Conservation (phyloP, 2,797 vertebrate genomes). For the Sarcophilus harrisii region DNA sequence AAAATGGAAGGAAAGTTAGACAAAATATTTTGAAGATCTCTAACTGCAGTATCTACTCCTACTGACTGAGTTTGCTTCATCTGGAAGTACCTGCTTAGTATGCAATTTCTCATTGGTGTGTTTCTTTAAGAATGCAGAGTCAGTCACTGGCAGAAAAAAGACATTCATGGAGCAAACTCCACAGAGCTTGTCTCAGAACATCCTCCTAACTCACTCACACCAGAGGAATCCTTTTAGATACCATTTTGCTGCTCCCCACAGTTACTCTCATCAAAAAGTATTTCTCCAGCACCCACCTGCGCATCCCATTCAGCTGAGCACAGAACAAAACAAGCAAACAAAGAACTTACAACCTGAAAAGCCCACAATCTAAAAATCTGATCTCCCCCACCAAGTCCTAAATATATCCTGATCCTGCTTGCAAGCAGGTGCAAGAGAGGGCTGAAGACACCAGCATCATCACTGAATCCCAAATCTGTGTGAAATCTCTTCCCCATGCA, state of each 20-base stretch:
- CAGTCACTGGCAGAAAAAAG: slow-evolving; percentile 16
- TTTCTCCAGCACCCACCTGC: slow-evolving; percentile 15
- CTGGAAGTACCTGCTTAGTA: slow-evolving; percentile 22
- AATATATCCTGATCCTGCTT: slow-evolving; percentile 6
- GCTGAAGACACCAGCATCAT: slow-evolving; percentile 20
- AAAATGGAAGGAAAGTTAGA: not conserved
- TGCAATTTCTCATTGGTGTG: slow-evolving; percentile 22
- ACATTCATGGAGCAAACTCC: slow-evolving; percentile 3
- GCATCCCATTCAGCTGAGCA: not conserved
- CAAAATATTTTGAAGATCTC: not conserved
- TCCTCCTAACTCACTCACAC: slow-evolving; percentile 15
- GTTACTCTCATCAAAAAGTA: slow-evolving; percentile 28
- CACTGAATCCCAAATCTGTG: not conserved
- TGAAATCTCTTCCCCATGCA: slow-evolving; percentile 26
- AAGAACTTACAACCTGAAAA: slow-evolving; percentile 15
- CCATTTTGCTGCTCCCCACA: not conserved
- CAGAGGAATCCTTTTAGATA: slow-evolving; percentile 15
- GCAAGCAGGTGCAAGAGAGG: slow-evolving; percentile 1
- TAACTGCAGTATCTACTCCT: not conserved
- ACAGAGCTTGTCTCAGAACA: not conserved
- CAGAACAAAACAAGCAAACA: slow-evolving; percentile 44
- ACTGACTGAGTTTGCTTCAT: not conserved
- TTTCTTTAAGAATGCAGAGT: slow-evolving; percentile 21
- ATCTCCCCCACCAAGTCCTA: not conserved
- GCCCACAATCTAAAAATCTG: slow-evolving; percentile 16